Base-by-base conservation (phyloP, 2,797 vertebrate species). In the Leucoraja ocellata region DNA sequence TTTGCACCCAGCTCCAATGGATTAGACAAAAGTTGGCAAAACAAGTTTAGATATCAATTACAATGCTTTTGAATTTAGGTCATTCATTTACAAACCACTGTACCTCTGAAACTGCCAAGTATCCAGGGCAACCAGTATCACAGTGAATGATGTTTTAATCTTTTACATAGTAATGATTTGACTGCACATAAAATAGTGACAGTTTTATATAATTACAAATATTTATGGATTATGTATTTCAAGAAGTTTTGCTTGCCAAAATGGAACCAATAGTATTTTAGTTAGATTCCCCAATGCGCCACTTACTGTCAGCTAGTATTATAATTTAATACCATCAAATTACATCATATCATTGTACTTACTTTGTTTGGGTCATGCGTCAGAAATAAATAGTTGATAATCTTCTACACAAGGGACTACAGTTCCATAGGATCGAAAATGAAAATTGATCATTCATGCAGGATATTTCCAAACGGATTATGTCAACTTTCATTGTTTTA, bases 271-370 rank as follows among this genome's bases (percentile, higher is more conserved):
- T 54, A 18, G 58, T 18, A 63, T 61, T 84, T 84, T 25, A 84
- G 25, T 5, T 54, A 25, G 10, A 61, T 61, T 23, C 58, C 46
- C 23, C 54, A 54, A 58, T 83, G 21, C 54, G 14, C 28, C 28
- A n/a, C 23, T 58, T 58, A 83, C 58, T 86, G 28, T 63, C 54
- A 86, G 25, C 23, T 63, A 86, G n/a, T 61, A n/a, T 86, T 86
- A 61, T 86, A 58, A 86, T 86, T n/a, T 86, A 86, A 83, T 63
- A 86, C 58, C n/a, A 63, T 86, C 58, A n/a, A 10, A 86, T 14
- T 63, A 11, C 11, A 86, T 81, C 80, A 54, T 63, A 63, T 86
- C 83, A 86, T 11, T 4, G 25, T n/a, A 61, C 21, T n/a, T 61
- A 61, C 16, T 86, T 86, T 63, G 25, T n/a, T 63, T 86, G 28